These are phyloP conservation scores for Oxygymnocypris stewartii DNA, from an alignment of 2,113 vertebrate species.

Conservation along the genomic window DNA sequence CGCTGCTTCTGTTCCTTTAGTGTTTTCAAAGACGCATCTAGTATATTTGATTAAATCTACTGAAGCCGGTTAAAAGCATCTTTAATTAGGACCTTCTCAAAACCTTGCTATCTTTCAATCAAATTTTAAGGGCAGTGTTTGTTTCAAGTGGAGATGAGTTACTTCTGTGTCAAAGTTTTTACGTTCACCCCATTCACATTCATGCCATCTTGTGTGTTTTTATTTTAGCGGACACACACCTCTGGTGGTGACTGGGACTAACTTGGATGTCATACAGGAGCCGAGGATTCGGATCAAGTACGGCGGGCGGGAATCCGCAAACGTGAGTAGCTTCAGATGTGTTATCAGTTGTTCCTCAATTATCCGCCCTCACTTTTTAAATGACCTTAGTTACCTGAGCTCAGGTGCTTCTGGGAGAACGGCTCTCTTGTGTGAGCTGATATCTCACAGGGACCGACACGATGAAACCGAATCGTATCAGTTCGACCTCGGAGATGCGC, in stretches of 20 bases:
- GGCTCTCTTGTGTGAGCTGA: constrained; percentile 5
- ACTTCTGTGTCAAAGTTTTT: background rate
- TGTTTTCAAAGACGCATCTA: constrained; percentile 55
- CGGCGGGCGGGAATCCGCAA: constrained; percentile 89
- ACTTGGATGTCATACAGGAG: constrained; percentile 95
- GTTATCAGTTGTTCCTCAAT: constrained; percentile 26
- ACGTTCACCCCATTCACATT: background rate
- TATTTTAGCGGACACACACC: constrained; percentile 89
- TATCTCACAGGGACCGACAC: constrained; percentile 28
- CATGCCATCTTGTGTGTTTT: constrained; percentile 43
- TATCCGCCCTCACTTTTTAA: constrained; percentile 22
- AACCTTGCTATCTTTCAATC: constrained; percentile 59
- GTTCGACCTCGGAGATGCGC: constrained; percentile 5
- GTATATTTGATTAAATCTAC: constrained; percentile 53
- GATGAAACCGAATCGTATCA: constrained; percentile 49
- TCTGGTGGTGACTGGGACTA: constrained; percentile 90
- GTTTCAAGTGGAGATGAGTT: constrained; percentile 13
- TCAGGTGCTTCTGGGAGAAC: constrained; percentile 29
- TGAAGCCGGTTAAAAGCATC: constrained; percentile 58
- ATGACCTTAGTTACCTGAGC: constrained; percentile 48
- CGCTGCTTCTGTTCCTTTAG: constrained; percentile 12
- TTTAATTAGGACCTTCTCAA: constrained; percentile 60
- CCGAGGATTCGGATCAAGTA: constrained; percentile 91
- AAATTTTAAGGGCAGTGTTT: constrained; percentile 13
- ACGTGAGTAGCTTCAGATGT: constrained; percentile 78